phyloP scores from a whole-genome alignment of 2,113 vertebrate species.

The Mustela lutreola region DNA sequence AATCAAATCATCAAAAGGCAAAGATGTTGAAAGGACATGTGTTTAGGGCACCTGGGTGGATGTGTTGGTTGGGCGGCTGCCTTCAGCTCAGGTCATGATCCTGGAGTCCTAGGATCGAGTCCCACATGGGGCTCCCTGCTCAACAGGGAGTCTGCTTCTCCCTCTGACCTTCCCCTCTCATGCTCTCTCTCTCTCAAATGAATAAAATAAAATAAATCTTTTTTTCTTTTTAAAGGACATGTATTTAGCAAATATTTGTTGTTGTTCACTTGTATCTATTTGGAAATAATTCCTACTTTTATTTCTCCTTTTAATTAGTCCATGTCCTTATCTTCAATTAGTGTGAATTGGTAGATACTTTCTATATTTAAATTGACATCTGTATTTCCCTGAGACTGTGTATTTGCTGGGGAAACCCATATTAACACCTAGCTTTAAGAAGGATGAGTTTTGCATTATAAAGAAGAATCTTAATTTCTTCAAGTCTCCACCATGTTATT shows the following conservation, averaged over 20 bases:
- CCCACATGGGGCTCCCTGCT: too few species aligned
- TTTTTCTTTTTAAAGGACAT: too few species aligned
- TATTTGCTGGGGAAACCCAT: neutral
- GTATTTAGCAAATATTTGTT: constrained; percentile 34
- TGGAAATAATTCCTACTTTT: neutral
- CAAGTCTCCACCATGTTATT: neutral
- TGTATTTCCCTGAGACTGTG: neutral
- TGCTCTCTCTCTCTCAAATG: too few species aligned
- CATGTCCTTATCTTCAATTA: neutral
- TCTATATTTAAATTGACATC: neutral
- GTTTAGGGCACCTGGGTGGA: neutral
- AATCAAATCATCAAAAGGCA: constrained; percentile 34
- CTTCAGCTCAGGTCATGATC: too few species aligned
- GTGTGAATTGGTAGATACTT: neutral
- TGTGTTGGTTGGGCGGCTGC: too few species aligned
- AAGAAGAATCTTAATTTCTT: constrained; percentile 21
- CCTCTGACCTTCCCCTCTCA: too few species aligned
- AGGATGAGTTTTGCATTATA: constrained; percentile 7
- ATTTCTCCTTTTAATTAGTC: neutral
- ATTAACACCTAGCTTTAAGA: constrained; percentile 38
- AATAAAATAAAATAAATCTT: too few species aligned
- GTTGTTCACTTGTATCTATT: neutral
- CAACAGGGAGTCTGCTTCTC: too few species aligned
- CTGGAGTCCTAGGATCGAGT: too few species aligned
- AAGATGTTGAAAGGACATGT: neutral